Evolutionary conservation across 2,113 vertebrate species (phyloP).

Genomic region (Oncorhynchus clarkii): DNA sequence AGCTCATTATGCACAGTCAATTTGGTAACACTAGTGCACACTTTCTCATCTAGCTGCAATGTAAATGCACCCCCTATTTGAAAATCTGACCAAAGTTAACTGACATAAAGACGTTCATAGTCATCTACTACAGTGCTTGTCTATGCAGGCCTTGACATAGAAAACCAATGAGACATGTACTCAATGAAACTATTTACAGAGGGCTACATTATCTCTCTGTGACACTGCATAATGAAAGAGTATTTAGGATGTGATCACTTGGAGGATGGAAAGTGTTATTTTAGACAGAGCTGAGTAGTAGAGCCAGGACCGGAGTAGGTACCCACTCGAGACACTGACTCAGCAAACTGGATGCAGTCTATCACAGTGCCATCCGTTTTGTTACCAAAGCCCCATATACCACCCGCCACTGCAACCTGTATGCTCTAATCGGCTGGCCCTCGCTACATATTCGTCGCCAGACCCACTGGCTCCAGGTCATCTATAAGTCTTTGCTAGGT

Average conservation of each 20-base stretch:
- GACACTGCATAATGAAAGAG: constrained; percentile 71
- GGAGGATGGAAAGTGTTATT: constrained; percentile 64
- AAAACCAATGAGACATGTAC: constrained; percentile 47
- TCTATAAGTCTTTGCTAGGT: too few relatives aligned
- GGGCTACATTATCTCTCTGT: constrained; percentile 61
- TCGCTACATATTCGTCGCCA: too few relatives aligned
- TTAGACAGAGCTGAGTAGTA: constrained; percentile 34
- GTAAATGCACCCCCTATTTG: background rate
- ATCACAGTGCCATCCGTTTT: too few relatives aligned
- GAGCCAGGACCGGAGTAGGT: constrained; percentile 15
- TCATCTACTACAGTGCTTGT: background rate
- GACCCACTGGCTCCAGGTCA: too few relatives aligned
- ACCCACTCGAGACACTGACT: constrained; percentile 12
- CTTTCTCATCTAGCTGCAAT: background rate
- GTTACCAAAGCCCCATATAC: too few relatives aligned
- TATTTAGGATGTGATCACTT: constrained; percentile 58
- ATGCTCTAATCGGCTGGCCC: too few relatives aligned
- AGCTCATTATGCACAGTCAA: background rate
- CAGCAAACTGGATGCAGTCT: too few relatives aligned
- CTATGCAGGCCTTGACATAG: constrained; percentile 34
- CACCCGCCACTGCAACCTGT: too few relatives aligned
- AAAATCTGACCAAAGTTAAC: background rate
- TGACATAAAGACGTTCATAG: background rate
- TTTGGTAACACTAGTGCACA: background rate
- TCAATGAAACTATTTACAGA: constrained; percentile 52